Evolutionary conservation across 2,888 invertebrate species (phyloP), one percentile per base, ranked within the genome.

Genomic region (Cephus pygmeus): DNA sequence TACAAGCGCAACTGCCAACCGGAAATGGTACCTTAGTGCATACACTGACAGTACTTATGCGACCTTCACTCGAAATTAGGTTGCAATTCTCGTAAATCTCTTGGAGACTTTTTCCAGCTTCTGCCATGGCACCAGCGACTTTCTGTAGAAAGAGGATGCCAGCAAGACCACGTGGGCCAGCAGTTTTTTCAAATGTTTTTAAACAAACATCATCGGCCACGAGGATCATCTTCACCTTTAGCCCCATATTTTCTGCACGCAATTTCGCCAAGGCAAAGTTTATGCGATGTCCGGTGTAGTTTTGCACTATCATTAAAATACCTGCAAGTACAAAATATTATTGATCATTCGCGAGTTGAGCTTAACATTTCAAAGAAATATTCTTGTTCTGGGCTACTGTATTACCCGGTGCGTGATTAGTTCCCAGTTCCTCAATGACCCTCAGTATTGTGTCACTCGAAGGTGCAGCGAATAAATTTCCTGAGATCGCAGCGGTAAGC

Each of bases 211-310:
- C 96, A 84, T 97, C 97, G 0, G 94, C 94, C 0, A 96, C 94
- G 11, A 95, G 93, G 0, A 95, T 83, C 76, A 94, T 92, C 90
- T 93, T 93, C 0, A 94, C 88, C 68, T 81, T 80, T 31, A 95
- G 92, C 0, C 95, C 94, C 78, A 93, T 92, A 68, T 93, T 93
- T 86, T 93, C 93, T 1, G 95, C 95, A 84, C 94, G 93, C 88
- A 96, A 95, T 31, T 95, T 93, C 4, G 96, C 97, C 86, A 96
- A 92, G 0, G 96, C 96, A 88, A 97, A 97, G 89, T 95, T 96
- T 35, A 97, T 90, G 79, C 95, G 91, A 86, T 96, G 95, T 0
- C 96, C 95, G 0, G 95, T 94, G 87, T 95, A 95, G 88, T 96
- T 96, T 36, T 94, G 94, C 12, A 96, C 92, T 73, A 96, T 93